Percentiles rank a stretch among this genome's conserved stretches.
Conservation (phyloP, 2,797 vertebrate species). For the Podarcis siculus region DNA sequence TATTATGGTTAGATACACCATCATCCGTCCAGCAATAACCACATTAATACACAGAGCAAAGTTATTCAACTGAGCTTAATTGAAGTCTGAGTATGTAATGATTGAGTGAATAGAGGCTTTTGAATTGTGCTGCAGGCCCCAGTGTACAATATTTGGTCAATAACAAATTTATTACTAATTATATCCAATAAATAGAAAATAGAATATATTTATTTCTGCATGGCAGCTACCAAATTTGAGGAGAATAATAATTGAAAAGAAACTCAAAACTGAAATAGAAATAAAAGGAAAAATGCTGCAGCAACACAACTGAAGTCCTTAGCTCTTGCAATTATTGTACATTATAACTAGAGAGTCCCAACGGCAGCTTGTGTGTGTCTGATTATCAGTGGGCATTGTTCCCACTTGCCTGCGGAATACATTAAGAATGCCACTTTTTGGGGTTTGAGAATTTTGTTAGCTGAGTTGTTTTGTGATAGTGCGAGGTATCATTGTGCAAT, state of each 20-base stretch:
- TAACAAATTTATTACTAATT: constrained; percentile 75
- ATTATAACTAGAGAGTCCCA: not conserved
- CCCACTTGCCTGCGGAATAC: constrained; percentile 53
- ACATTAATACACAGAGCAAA: constrained; percentile 44
- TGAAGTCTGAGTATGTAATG: constrained; percentile 56
- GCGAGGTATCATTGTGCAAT: constrained; percentile 64
- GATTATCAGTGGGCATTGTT: constrained; percentile 53
- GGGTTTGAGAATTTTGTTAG: constrained; percentile 63
- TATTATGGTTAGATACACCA: constrained; percentile 13
- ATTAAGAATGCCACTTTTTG: constrained; percentile 64
- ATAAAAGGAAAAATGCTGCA: not conserved
- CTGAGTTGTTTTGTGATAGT: constrained; percentile 63
- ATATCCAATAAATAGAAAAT: constrained; percentile 72
- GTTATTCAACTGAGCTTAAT: constrained; percentile 37
- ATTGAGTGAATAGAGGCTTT: constrained; percentile 65
- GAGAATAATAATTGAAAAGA: constrained; percentile 47
- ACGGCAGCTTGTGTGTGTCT: constrained; percentile 28
- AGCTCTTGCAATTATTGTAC: not conserved
- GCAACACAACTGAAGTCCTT: not conserved
- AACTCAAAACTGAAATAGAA: not conserved
- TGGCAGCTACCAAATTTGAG: constrained; percentile 48
- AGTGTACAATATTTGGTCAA: constrained; percentile 71
- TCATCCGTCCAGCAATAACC: constrained; percentile 34
- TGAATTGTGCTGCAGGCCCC: constrained; percentile 68
- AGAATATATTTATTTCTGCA: constrained; percentile 74